phyloP scores from a whole-genome alignment of 2,888 invertebrate species.

The Julus scanicus region DNA sequence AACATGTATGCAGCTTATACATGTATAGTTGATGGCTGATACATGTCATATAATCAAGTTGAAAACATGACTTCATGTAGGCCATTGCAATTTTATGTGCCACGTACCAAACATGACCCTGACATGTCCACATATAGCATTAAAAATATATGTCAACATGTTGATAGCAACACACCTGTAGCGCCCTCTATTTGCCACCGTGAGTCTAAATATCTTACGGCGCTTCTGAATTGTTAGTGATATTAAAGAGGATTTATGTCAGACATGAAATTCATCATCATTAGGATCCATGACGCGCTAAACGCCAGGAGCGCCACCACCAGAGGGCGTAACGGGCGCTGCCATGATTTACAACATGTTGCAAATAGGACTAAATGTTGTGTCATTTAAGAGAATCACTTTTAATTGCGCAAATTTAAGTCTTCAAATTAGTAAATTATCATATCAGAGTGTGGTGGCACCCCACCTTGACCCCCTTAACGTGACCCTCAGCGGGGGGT shows the following conservation, averaged over 20 bases:
- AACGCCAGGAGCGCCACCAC: constrained; percentile 2
- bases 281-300: background rate
- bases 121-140: no score
- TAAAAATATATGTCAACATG: no score
- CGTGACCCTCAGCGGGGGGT: background rate
- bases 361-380: background rate
- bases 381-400: constrained; percentile 19
- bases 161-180: no score
- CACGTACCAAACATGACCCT: no score
- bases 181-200: background rate
- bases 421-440: constrained; percentile 10
- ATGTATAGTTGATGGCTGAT: no score
- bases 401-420: constrained; percentile 1
- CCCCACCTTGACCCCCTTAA: constrained; percentile 19
- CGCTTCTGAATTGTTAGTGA: background rate
- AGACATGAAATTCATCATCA: background rate
- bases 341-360: background rate
- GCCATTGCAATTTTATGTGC: no score
- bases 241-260: background rate
- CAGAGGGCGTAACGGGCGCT: background rate
- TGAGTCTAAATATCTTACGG: background rate
- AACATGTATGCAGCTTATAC: no score
- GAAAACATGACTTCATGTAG: no score
- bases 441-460: background rate
- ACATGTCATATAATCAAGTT: no score